Conservation (phyloP, 1,140 invertebrate species). For the Aphidius ervi region DNA sequence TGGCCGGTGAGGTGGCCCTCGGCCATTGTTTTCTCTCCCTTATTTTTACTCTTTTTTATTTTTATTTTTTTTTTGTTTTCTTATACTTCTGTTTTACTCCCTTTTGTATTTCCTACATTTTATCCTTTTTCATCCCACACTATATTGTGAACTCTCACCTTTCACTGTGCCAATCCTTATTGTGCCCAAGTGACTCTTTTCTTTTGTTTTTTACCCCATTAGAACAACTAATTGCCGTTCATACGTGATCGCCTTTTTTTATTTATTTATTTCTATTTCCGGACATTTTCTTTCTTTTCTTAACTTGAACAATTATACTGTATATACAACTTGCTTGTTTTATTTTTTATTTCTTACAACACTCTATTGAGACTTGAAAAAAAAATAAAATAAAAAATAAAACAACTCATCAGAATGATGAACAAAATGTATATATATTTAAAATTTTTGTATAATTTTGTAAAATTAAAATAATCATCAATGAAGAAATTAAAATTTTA, state of each 20-base stretch:
- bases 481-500: no score
- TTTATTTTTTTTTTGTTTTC: slow-evolving; percentile 19
- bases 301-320: no score
- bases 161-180: slow-evolving; percentile 31
- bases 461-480: no score
- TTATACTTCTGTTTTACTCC: slow-evolving; percentile 12
- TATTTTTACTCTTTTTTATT: slow-evolving; percentile 21
- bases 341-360: no score
- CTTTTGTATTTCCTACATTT: background rate
- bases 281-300: background rate
- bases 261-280: slow-evolving; percentile 22
- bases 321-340: no score
- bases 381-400: no score
- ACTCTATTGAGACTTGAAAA: no score
- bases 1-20: slow-evolving; percentile 27
- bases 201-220: slow-evolving; percentile 51
- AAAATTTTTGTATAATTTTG: no score
- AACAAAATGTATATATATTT: no score
- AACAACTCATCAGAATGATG: no score
- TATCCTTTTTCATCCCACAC: background rate
- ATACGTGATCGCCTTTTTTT: slow-evolving; percentile 50
- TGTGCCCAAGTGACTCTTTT: slow-evolving; percentile 44
- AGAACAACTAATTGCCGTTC: slow-evolving; percentile 51
- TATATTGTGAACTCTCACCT: slow-evolving; percentile 14
- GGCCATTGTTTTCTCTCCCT: slow-evolving; percentile 34